Evolutionary conservation across 1,140 invertebrate species (phyloP), one percentile per base, ranked within the genome.

Genomic region (Homalodisca vitripennis): DNA sequence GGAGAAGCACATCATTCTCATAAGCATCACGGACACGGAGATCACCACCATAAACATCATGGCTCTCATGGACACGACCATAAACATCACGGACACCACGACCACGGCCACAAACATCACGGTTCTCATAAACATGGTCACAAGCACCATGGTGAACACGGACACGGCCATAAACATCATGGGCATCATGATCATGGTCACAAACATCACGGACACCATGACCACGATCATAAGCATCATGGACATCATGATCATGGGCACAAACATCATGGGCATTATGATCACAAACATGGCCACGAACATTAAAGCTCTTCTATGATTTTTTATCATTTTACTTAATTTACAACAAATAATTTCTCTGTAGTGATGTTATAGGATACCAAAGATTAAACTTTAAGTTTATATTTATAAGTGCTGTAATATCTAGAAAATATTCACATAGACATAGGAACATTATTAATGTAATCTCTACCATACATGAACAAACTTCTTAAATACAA

Each of bases 141-240:
- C 34, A 64, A 64, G 30, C 62, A 64, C 24, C 62, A 64, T 27
- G 62, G 62, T 6, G 30, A 64, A 6, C 3, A 34, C 13, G 27
- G 27, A 34, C 62, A 64, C 20, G 31, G 30, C 1, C 62, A 64
- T 41, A 64, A 64, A 46, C 62, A 64, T 26, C 55, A 60, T 32
- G 53, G 30, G 2, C 14, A 46, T 26, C 14, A 24, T 29, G 22
- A 60, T 24, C 55, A 60, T 24, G 55, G 24, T 12, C 55, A 60
- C 26, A 60, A 60, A n/a, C 55, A 60, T 24, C 55, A 60, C 27
- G 55, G 55, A 10, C 55, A 60, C n/a, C 24, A 13, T 12, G 55
- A 60, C n/a, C 55, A 60, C 27, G 24, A 26, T 26, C 55, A 60
- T 27, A 60, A 60, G n/a, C 55, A 60, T 27, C 14, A 24, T 24